Evolutionary conservation across 2,113 vertebrate species (phyloP), one percentile per base, ranked within the genome.

Genomic region (Cricetomys ansorgei): DNA sequence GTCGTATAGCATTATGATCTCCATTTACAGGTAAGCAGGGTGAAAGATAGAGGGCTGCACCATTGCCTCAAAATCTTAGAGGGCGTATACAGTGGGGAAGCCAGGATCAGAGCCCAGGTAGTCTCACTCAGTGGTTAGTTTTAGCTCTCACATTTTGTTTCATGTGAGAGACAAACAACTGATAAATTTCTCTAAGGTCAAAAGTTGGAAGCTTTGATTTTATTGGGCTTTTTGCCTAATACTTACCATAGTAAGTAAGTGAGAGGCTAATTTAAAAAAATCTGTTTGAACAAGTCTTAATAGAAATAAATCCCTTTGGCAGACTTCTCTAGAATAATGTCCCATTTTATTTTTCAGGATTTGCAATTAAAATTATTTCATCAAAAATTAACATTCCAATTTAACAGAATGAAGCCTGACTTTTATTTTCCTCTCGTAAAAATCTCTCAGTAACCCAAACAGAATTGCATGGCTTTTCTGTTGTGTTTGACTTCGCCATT

Each of bases 141-240:
- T 81, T 88, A 91, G 8, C 16, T 57, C 53, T 53, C 34, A 70
- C 0, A 13, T 1, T 91, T 37, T 88, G 29, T 6, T 87, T 50
- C 25, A 55, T 89, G 21, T 87, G 45, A 79, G 40, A 95, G 45
- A 83, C 37, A 95, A 31, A 23, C 80, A 73, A 94, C 55, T 97
- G 89, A 97, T 96, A 94, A n/a, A 97, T 95, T 92, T 95, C 57
- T 92, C n/a, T 97, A 80, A 97, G 96, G 97, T 97, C 95, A 97
- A 97, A 96, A 97, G 95, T 96, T 97, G 92, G 95, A 81, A 91
- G 96, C 57, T 97, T 96, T 97, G 91, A 96, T 97, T 98, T 97
- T 95, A 94, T 97, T 97, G 96, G 43, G 95, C 69, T 97, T 96
- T 97, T 85, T 89, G 73, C 79, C 91, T 97, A 95, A 97, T 96